Base-by-base conservation (phyloP, 2,113 vertebrate genomes). In the Cyphomyrus plagiostoma region DNA sequence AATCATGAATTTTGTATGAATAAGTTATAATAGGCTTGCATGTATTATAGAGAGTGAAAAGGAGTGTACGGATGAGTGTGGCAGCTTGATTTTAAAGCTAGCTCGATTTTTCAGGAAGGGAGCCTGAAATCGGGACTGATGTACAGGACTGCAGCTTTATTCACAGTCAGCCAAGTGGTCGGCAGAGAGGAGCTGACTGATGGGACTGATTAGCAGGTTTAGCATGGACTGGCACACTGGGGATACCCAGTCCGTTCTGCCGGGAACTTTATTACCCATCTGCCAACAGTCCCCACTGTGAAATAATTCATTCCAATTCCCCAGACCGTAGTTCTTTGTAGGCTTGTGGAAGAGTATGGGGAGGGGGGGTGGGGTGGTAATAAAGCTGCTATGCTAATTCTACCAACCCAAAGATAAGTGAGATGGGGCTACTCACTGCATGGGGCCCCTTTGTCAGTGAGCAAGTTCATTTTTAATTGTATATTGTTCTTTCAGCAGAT, bases 241-340 rank as follows among this genome's bases (percentile, higher is more conserved):
- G 90, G 21, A 92, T 91, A 91, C 88, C 90, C 93, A 90, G 93
- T 92, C 94, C 93, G 86, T 90, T 94, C 95, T 93, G 89, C 91
- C 92, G 90, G 95, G 89, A 90, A 91, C 92, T 94, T 96, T 94
- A 94, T 94, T 93, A 94, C 91, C 92, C 92, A 94, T 93, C 95
- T 94, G 93, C 93, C 2, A 21, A 35, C 92, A 90, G 91, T 91
- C 90, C 92, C 0, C 88, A 52, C 88, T 93, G 42, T 90, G 90
- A 91, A 91, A 93, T 93, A 93, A 94, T 92, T 93, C 92, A 92
- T 95, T 93, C 92, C 92, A 93, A 95, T 94, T 95, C 93, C 90
- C 89, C 70, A 94, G 86, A 89, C 89, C 90, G 92, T 91, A 48
- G 89, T 82, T 89, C 90, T 94, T 87, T 94, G 89, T 88, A 42